These are phyloP conservation scores for Hylaea fasciaria DNA, from an alignment of 2,888 invertebrate genomes.

Conservation along the genomic window DNA sequence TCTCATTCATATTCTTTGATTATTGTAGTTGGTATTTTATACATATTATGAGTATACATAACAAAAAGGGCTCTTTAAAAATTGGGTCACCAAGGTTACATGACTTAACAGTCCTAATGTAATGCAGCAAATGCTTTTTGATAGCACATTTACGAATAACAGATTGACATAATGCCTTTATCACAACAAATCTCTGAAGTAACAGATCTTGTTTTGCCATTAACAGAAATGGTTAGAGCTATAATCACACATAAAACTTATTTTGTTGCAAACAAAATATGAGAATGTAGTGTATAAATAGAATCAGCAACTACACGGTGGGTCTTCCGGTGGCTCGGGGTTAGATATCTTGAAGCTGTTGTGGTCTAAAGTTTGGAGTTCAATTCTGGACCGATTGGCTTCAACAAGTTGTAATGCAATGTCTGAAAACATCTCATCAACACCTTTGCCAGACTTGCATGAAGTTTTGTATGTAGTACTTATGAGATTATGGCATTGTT, in stretches of 20 bases:
- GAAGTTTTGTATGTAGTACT: conserved; percentile 95
- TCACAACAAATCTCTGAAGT: too few relatives aligned
- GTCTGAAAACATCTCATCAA: conserved; percentile 96
- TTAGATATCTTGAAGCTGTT: conserved; percentile 91
- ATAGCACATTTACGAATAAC: too few relatives aligned
- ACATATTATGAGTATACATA: too few relatives aligned
- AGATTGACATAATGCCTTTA: too few relatives aligned
- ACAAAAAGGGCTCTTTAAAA: too few relatives aligned
- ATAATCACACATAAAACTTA: conserved; percentile 1
- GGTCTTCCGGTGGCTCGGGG: conserved; percentile 84
- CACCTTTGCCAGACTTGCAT: conserved; percentile 93
- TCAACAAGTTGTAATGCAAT: conserved; percentile 93
- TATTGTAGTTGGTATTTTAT: too few relatives aligned
- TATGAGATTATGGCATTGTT: conserved; percentile 96
- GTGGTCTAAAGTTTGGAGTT: conserved; percentile 91
- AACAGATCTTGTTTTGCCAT: too few relatives aligned
- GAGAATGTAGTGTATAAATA: conserved; percentile 4
- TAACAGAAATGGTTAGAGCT: not conserved
- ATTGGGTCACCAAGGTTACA: too few relatives aligned
- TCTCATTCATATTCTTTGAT: too few relatives aligned
- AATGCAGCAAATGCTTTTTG: too few relatives aligned
- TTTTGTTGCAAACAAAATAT: conserved; percentile 1
- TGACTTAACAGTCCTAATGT: too few relatives aligned
- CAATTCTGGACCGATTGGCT: conserved; percentile 92
- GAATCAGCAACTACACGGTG: conserved; percentile 76